Evolutionary conservation across 2,113 vertebrate genomes (phyloP).

Genomic region (Psilopogon haemacephalus): DNA sequence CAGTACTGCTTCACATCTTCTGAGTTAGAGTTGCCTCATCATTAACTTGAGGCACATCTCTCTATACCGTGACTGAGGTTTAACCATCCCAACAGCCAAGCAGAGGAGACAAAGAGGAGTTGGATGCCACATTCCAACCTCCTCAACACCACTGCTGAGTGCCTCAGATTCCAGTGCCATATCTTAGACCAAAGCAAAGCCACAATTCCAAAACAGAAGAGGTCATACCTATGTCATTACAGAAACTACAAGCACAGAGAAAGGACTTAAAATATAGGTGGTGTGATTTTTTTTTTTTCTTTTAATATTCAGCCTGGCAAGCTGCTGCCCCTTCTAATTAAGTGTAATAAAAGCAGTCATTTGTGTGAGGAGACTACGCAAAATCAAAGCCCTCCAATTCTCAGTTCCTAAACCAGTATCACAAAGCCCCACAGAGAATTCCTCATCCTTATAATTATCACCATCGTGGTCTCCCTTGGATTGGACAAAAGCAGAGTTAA

Average conservation of each 20-base stretch:
- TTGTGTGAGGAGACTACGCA: neutral
- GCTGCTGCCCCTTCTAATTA: neutral
- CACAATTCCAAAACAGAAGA: neutral
- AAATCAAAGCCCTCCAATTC: neutral
- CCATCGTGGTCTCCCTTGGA: neutral
- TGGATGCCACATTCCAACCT: neutral
- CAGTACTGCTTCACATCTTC: too few species aligned
- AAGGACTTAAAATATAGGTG: neutral
- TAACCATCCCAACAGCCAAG: neutral
- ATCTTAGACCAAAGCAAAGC: neutral
- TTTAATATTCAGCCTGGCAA: neutral
- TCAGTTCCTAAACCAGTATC: neutral
- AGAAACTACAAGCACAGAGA: neutral
- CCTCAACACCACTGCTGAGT: neutral
- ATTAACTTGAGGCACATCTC: too few species aligned
- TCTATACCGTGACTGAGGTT: too few species aligned
- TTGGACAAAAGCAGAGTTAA: neutral
- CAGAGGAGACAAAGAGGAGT: neutral
- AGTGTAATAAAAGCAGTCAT: neutral
- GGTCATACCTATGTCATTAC: neutral
- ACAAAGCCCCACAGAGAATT: neutral
- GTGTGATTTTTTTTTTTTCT: neutral
- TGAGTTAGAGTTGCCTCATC: too few species aligned
- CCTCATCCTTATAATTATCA: neutral
- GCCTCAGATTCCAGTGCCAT: neutral